phyloP scores from a whole-genome alignment of 2,113 vertebrate species.

The Cebidichthys violaceus region DNA sequence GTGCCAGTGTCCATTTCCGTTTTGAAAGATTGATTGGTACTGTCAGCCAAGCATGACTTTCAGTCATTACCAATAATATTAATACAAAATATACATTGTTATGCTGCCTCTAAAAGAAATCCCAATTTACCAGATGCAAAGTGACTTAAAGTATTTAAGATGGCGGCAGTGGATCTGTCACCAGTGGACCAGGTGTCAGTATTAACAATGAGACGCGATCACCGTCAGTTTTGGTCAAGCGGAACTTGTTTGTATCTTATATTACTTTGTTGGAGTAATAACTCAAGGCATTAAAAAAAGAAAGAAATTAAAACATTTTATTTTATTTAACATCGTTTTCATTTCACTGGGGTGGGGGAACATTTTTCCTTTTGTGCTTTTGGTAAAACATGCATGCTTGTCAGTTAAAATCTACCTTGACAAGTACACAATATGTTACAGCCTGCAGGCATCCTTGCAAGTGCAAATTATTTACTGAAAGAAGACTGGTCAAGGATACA shows the following conservation, averaged over 20 bases:
- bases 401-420: conserved; percentile 17
- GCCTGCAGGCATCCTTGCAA: conserved; percentile 7
- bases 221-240: neutral
- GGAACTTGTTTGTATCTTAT: conserved; percentile 2
- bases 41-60: conserved; percentile 16
- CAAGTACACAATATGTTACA: conserved; percentile 15
- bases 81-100: conserved; percentile 7
- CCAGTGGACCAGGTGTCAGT: neutral
- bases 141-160: neutral
- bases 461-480: conserved; percentile 15
- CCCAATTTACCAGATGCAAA: neutral
- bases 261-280: neutral
- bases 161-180: conserved; percentile 10
- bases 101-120: conserved; percentile 9
- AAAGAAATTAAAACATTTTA: neutral
- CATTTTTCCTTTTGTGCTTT: neutral
- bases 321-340: neutral
- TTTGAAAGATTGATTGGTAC: conserved; percentile 10
- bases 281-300: neutral
- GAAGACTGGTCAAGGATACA: conserved; percentile 29
- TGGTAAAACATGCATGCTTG: conserved; percentile 10
- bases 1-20: neutral
- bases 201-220: neutral
- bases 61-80: conserved; percentile 13
- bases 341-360: neutral